Evolutionary conservation across 2,888 invertebrate species (phyloP).

Genomic region (Dexiosoma caninum): DNA sequence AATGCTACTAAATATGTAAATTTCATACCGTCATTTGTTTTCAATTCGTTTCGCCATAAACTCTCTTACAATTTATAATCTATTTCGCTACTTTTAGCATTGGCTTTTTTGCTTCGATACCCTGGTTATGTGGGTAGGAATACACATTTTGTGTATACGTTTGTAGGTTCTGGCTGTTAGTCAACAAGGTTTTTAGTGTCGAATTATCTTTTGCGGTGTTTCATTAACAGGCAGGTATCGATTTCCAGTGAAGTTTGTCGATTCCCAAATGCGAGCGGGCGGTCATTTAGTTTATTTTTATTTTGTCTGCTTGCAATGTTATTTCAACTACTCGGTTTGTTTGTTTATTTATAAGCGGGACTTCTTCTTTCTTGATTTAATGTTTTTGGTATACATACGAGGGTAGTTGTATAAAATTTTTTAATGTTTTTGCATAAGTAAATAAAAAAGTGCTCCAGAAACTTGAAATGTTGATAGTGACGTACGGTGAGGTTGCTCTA

Average conservation of each 20-base stretch:
- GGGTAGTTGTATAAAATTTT: not conserved
- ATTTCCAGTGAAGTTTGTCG: slow-evolving; percentile 52
- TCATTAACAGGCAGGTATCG: slow-evolving; percentile 48
- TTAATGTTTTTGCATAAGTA: not conserved
- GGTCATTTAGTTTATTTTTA: slow-evolving; percentile 17
- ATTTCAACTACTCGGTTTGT: not conserved
- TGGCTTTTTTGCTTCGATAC: not conserved
- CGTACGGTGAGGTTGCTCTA: too few species aligned
- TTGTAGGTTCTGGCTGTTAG: not conserved
- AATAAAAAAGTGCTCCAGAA: not conserved
- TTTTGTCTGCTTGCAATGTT: not conserved
- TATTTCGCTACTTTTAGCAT: too few species aligned
- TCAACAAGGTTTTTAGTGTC: slow-evolving; percentile 35
- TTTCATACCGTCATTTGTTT: too few species aligned
- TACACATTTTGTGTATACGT: not conserved
- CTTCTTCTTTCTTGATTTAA: not conserved
- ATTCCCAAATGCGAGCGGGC: slow-evolving; percentile 38
- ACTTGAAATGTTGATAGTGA: too few species aligned
- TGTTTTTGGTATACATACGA: not conserved
- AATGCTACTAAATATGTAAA: too few species aligned
- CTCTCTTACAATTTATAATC: too few species aligned
- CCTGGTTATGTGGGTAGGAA: not conserved
- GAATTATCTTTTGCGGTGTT: slow-evolving; percentile 47
- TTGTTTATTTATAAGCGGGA: not conserved
- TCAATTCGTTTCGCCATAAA: too few species aligned